Evolutionary conservation across 2,888 invertebrate genomes (phyloP).

Genomic region (Gortyna flavago): DNA sequence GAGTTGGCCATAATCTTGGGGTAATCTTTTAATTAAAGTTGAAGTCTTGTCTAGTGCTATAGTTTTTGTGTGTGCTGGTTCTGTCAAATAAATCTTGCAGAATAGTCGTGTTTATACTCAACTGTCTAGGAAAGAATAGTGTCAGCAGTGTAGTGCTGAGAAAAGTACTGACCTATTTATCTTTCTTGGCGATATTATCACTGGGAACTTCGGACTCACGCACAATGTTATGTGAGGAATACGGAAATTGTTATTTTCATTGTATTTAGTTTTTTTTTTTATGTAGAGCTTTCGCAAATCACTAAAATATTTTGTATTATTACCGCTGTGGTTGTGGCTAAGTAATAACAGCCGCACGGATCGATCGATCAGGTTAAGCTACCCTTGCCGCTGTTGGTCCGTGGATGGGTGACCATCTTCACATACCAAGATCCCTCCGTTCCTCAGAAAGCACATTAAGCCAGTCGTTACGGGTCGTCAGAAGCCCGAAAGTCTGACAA

Average conservation of each 20-base stretch:
- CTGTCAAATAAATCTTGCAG: conserved; percentile 47
- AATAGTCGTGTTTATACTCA: conserved; percentile 49
- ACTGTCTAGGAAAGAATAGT: conserved; percentile 26
- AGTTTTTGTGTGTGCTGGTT: conserved; percentile 36
- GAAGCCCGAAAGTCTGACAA: too few species aligned
- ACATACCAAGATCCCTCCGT: neutral
- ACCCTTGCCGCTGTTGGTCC: neutral
- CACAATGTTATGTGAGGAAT: neutral
- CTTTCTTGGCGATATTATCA: conserved; percentile 21
- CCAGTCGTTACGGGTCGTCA: too few species aligned
- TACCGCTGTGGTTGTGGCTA: neutral
- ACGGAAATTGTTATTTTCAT: neutral
- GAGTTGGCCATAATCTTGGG: conserved; percentile 52
- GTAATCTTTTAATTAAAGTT: conserved; percentile 64
- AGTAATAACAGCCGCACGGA: neutral
- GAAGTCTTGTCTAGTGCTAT: conserved; percentile 34
- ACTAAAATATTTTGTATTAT: neutral
- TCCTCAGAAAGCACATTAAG: too few species aligned
- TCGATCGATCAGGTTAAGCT: neutral
- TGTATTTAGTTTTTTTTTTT: neutral
- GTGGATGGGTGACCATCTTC: neutral
- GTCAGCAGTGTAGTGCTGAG: conserved; percentile 7
- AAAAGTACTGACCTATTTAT: conserved; percentile 51
- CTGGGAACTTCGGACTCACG: conserved; percentile 5
- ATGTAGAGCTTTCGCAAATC: neutral